A percentile compares a stretch with the other conserved stretches of the same genome.
phyloP scores from a whole-genome alignment of 2,113 vertebrate genomes.

The Plotosus lineatus region DNA sequence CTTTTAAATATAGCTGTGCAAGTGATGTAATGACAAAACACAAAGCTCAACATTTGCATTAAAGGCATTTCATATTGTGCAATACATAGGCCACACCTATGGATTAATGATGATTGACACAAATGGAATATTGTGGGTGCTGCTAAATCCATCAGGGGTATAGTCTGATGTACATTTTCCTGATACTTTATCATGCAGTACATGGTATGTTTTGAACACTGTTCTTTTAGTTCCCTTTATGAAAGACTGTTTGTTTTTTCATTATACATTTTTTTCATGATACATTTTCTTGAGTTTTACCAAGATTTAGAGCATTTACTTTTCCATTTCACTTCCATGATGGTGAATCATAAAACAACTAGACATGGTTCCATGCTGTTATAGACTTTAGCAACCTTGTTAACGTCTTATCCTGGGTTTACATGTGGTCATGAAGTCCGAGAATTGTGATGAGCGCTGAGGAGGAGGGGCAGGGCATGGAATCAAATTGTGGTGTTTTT shows the following conservation, averaged over 20 bases:
- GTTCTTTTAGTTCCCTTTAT: background rate
- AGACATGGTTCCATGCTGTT: background rate
- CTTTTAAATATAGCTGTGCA: background rate
- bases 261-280: too few species aligned
- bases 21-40: background rate
- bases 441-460: too few species aligned
- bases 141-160: background rate
- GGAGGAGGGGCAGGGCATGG: too few species aligned
- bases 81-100: background rate
- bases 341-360: background rate
- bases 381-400: background rate
- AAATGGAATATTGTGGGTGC: background rate
- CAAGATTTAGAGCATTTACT: background rate
- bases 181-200: background rate
- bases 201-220: background rate
- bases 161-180: background rate
- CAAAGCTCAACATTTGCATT: background rate
- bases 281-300: background rate
- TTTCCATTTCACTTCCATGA: background rate
- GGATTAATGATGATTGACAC: background rate
- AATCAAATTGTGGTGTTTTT: too few species aligned
- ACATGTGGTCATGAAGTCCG: too few species aligned
- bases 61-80: background rate
- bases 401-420: too few species aligned
- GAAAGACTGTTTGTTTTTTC: background rate